phyloP scores from a whole-genome alignment of 2,888 invertebrate genomes.

The Drosophila yooni region DNA sequence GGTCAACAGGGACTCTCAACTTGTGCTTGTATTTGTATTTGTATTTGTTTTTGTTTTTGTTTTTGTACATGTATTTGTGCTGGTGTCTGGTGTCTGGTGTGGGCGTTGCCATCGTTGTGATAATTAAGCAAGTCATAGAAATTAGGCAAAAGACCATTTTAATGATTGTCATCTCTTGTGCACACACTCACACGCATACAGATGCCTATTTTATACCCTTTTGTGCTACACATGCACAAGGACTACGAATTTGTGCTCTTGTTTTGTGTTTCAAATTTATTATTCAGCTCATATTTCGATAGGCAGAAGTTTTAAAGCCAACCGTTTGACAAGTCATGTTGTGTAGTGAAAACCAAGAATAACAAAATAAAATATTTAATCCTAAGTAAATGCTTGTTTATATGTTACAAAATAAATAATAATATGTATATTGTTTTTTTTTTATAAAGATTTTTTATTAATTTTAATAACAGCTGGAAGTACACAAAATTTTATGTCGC shows the following conservation, averaged over 20 bases:
- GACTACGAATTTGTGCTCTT: neutral
- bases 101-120: constrained; percentile 61
- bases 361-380: neutral
- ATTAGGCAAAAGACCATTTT: constrained; percentile 80
- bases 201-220: constrained; percentile 55
- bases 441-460: neutral
- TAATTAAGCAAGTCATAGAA: constrained; percentile 81
- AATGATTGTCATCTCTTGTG: constrained; percentile 76
- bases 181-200: constrained; percentile 28
- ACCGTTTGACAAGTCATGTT: neutral
- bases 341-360: neutral
- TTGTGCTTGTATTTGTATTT: neutral
- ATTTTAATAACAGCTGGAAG: constrained; percentile 9
- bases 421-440: neutral
- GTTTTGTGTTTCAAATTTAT: constrained; percentile 26
- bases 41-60: neutral
- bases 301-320: neutral
- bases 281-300: neutral
- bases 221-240: constrained; percentile 45
- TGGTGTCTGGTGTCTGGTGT: constrained; percentile 31
- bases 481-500: constrained; percentile 15
- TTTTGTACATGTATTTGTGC: constrained; percentile 6
- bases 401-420: no score
- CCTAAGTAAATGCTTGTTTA: no score
- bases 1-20: constrained; percentile 44